Conservation (phyloP, 2,797 vertebrate genomes). For the Myotis findleyi region DNA sequence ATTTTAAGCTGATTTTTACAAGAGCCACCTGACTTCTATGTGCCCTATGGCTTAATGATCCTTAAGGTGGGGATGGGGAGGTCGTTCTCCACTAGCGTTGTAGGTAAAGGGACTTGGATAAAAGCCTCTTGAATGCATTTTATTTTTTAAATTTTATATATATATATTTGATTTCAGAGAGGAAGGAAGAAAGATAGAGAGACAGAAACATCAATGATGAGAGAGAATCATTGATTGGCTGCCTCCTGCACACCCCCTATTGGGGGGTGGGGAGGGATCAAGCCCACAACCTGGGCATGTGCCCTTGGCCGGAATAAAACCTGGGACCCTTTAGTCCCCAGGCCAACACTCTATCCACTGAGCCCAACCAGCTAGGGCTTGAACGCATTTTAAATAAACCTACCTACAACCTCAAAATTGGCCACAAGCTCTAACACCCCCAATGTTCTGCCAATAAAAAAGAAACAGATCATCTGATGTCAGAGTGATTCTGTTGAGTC, state of each 20-base stretch:
- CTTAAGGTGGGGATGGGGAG: accelerated
- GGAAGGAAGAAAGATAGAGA: no score
- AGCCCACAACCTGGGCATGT: no score
- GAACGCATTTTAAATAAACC: conserved; percentile 48
- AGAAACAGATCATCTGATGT: conserved; percentile 22
- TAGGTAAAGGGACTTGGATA: neutral
- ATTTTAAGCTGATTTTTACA: neutral
- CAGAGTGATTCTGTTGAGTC: conserved; percentile 11
- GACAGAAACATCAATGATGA: no score
- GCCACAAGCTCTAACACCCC: conserved; percentile 24
- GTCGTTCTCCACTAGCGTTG: neutral
- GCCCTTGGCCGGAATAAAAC: no score
- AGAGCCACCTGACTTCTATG: neutral
- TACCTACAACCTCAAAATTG: conserved; percentile 38
- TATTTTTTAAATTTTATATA: no score
- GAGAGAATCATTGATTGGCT: no score
- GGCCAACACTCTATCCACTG: no score
- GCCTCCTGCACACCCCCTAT: no score
- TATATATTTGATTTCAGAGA: no score
- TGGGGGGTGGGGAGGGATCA: no score
- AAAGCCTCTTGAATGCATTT: neutral
- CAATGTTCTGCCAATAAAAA: conserved; percentile 22
- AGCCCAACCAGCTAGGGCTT: neutral
- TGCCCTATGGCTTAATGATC: neutral
- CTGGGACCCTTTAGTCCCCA: no score